Conservation (phyloP, 2,113 vertebrate species). For the Notechis scutatus region DNA sequence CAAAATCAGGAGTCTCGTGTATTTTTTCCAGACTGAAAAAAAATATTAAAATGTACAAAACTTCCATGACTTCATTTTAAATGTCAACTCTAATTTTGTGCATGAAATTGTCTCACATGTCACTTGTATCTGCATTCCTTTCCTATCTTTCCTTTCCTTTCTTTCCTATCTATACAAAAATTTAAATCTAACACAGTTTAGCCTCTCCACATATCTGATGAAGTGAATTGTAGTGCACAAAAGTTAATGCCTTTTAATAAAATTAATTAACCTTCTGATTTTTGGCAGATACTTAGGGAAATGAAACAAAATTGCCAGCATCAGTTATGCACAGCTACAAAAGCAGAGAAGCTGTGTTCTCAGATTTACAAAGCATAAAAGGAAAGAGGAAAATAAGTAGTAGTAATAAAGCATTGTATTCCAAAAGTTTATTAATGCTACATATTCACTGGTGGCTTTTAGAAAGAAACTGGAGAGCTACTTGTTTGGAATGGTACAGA, state of each 20-base stretch:
- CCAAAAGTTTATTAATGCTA: background rate
- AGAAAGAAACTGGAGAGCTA: background rate
- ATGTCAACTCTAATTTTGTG: background rate
- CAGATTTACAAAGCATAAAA: background rate
- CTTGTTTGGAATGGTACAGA: background rate
- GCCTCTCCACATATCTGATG: background rate
- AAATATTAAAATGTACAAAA: background rate
- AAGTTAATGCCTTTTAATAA: background rate
- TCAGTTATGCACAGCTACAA: background rate
- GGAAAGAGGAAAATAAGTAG: background rate
- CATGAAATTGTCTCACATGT: background rate
- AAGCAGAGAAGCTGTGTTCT: background rate
- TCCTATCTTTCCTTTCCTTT: background rate
- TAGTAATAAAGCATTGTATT: background rate
- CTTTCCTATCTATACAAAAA: background rate
- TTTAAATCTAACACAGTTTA: background rate
- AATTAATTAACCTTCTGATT: background rate
- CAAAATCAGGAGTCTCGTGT: background rate
- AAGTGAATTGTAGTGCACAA: background rate
- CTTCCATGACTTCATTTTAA: background rate
- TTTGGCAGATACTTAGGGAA: background rate
- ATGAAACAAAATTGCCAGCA: background rate
- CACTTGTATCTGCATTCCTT: background rate
- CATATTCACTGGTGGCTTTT: background rate
- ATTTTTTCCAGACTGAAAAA: background rate